Evolutionary conservation across 2,113 vertebrate genomes (phyloP).

Genomic region (Eulacestoma nigropectus): DNA sequence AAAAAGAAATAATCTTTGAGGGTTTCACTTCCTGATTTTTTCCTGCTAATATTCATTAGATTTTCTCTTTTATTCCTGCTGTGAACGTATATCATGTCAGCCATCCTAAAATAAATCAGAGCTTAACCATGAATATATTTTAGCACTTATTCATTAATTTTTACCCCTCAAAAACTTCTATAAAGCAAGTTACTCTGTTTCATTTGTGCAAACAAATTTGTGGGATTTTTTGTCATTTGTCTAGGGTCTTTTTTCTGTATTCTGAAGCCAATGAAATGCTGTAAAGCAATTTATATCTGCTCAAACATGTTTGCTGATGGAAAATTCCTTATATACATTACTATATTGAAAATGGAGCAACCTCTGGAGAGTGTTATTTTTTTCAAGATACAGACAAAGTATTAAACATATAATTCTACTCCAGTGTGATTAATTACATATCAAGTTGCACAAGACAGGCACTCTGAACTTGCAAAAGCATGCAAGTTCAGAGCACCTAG

Average conservation of each 20-base stretch:
- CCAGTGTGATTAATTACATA: slow-evolving; percentile 39
- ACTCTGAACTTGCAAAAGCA: slow-evolving; percentile 8
- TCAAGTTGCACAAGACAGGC: background rate
- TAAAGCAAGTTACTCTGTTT: slow-evolving; percentile 1
- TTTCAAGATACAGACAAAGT: slow-evolving; percentile 11
- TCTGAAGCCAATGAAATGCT: background rate
- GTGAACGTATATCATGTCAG: background rate
- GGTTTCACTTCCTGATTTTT: background rate
- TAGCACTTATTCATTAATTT: background rate
- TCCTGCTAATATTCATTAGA: background rate
- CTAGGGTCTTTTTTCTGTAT: background rate
- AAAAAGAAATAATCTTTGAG: background rate
- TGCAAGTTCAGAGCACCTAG: background rate
- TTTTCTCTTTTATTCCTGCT: background rate
- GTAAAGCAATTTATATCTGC: background rate
- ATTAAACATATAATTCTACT: slow-evolving; percentile 10
- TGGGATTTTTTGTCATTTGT: accelerated
- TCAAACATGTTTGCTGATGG: background rate
- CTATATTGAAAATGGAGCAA: background rate
- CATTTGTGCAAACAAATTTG: background rate
- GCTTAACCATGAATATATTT: background rate
- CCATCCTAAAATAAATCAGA: background rate
- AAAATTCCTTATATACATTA: background rate
- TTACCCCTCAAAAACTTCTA: background rate
- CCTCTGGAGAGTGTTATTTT: background rate